These are phyloP conservation scores for Spatulosminthurus flaviceps DNA, from an alignment of 2,888 invertebrate species.

Conservation along the genomic window DNA sequence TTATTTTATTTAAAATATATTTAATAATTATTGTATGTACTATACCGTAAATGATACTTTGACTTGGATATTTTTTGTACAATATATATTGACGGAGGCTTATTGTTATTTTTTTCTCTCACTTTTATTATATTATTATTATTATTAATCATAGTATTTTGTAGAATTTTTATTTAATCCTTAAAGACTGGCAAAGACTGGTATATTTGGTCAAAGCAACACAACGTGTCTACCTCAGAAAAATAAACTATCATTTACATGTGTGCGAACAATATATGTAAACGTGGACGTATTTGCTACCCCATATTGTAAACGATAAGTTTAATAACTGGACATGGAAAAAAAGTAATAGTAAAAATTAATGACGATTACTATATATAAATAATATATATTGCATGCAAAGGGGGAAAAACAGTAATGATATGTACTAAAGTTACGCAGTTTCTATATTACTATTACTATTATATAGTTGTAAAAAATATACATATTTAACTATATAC, in stretches of 20 bases:
- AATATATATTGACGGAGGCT: too few species aligned
- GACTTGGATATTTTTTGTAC: background rate
- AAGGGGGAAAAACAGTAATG: constrained; percentile 11
- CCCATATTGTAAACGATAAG: background rate
- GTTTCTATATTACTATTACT: background rate
- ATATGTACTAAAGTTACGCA: background rate
- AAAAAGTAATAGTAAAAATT: background rate
- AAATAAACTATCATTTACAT: constrained; percentile 22
- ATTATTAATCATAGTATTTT: constrained; percentile 6
- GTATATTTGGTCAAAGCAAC: constrained; percentile 53
- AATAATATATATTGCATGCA: background rate
- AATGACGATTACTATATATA: background rate
- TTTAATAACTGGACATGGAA: background rate
- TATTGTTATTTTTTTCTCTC: background rate
- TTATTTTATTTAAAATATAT: too few species aligned
- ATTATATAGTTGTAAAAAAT: background rate
- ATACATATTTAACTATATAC: too few species aligned
- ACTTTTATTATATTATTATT: constrained; percentile 8
- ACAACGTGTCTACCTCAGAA: constrained; percentile 62
- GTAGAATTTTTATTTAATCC: background rate
- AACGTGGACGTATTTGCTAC: background rate
- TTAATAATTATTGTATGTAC: too few species aligned
- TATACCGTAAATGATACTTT: too few species aligned
- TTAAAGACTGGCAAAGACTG: constrained; percentile 62
- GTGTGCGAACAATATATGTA: background rate